These are phyloP conservation scores for Portevinia maculata DNA, from an alignment of 2,888 invertebrate species.

Conservation along the genomic window DNA sequence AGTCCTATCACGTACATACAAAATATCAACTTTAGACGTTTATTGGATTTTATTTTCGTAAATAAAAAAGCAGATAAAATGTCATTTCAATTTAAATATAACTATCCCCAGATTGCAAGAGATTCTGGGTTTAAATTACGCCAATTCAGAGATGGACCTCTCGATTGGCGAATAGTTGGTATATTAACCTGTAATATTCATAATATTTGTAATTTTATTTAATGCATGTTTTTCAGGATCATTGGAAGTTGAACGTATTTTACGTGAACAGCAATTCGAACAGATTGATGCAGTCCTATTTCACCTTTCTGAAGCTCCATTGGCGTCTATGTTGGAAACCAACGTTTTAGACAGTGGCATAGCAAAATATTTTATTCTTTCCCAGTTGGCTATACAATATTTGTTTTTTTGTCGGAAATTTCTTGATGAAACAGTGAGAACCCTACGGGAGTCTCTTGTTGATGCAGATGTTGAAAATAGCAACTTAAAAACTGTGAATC, in stretches of 20 bases:
- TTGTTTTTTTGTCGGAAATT: conserved; percentile 81
- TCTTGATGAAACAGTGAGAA: conserved; percentile 80
- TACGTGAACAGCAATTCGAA: conserved; percentile 80
- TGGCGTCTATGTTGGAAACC: conserved; percentile 79
- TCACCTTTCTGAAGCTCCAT: conserved; percentile 81
- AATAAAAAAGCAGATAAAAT: conserved; percentile 6
- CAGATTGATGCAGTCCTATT: conserved; percentile 78
- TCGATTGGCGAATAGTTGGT: conserved; percentile 82
- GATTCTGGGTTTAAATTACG: conserved; percentile 81
- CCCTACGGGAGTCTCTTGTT: conserved; percentile 78
- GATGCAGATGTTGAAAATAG: conserved; percentile 78
- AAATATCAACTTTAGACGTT: no score
- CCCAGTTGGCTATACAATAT: conserved; percentile 81
- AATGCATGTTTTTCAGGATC: conserved; percentile 76
- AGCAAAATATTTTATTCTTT: conserved; percentile 81
- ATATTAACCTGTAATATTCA: conserved; percentile 48
- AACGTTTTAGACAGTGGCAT: conserved; percentile 82
- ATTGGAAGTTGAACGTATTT: conserved; percentile 80
- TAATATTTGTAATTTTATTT: no score
- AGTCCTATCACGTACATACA: no score
- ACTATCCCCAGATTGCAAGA: conserved; percentile 81
- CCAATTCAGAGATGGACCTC: conserved; percentile 79
- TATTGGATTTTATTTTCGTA: no score
- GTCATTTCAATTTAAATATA: conserved; percentile 75
- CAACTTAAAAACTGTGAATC: conserved; percentile 76